Conservation (phyloP, 2,797 vertebrate genomes). For the Thaleichthys pacificus region DNA sequence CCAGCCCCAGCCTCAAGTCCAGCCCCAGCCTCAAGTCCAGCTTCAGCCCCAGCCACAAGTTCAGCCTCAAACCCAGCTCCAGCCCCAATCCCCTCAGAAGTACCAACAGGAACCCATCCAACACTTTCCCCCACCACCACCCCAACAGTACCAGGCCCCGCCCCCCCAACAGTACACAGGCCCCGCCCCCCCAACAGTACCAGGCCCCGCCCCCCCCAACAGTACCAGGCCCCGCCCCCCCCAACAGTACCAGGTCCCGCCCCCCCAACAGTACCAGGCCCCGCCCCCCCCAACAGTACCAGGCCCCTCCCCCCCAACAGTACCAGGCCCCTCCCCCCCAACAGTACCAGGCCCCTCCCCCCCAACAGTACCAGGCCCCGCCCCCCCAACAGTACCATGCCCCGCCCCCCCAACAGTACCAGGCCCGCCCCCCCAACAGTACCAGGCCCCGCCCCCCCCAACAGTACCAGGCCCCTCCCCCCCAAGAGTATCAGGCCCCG, state of each 20-base stretch:
- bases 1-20: neutral
- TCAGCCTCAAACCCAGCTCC: neutral
- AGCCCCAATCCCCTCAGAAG: neutral
- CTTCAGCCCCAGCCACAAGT: neutral
- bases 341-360: constrained; percentile 58
- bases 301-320: neutral
- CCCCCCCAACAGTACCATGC: neutral
- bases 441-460: neutral
- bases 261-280: neutral
- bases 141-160: neutral
- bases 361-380: constrained; percentile 1
- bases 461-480: constrained; percentile 29
- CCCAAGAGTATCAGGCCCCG: constrained; percentile 56
- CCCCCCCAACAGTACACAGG: neutral
- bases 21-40: neutral
- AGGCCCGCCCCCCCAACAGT: neutral
- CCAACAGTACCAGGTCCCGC: neutral
- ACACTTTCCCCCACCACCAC: neutral
- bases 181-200: neutral
- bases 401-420: neutral
- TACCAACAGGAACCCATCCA: neutral
- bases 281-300: constrained; percentile 1
- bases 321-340: constrained; percentile 37
- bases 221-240: neutral
- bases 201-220: neutral